A percentile compares a stretch with the other conserved stretches of the same genome.
These are phyloP conservation scores for Conchocele bisecta DNA, from an alignment of 2,888 invertebrate species.

Conservation along the genomic window DNA sequence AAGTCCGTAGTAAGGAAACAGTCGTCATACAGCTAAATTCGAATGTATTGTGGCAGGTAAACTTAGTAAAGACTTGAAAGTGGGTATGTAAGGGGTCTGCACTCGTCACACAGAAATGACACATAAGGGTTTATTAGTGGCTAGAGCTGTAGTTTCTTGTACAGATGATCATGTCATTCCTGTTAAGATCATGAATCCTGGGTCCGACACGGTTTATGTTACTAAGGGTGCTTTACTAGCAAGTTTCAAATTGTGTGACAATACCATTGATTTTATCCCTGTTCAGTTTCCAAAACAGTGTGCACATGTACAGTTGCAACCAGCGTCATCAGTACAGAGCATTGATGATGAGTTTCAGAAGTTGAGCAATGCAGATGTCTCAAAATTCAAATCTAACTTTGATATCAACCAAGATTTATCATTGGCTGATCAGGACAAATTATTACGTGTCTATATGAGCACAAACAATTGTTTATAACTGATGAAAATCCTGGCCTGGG, in stretches of 20 bases:
- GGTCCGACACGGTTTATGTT: too few relatives aligned
- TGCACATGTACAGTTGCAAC: neutral
- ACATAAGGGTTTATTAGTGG: neutral
- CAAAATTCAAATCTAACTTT: neutral
- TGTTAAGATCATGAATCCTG: neutral
- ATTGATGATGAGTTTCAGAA: too few relatives aligned
- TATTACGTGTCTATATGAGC: conserved; percentile 1
- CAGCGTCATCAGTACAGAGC: neutral
- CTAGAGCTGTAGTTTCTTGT: neutral
- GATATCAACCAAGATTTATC: conserved; percentile 1
- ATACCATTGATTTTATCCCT: neutral
- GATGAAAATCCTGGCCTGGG: neutral
- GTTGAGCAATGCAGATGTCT: too few relatives aligned
- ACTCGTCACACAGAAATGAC: neutral
- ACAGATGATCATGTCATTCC: neutral
- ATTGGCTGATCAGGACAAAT: neutral
- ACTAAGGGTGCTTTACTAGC: too few relatives aligned
- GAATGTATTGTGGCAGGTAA: neutral
- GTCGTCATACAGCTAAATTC: neutral
- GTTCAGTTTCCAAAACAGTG: too few relatives aligned
- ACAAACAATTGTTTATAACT: neutral
- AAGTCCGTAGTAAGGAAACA: neutral
- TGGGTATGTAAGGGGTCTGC: neutral
- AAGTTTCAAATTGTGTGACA: conserved; percentile 9
- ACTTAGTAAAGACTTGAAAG: neutral